These are phyloP conservation scores for Stegostoma tigrinum DNA, from an alignment of 2,113 vertebrate species.

Conservation along the genomic window DNA sequence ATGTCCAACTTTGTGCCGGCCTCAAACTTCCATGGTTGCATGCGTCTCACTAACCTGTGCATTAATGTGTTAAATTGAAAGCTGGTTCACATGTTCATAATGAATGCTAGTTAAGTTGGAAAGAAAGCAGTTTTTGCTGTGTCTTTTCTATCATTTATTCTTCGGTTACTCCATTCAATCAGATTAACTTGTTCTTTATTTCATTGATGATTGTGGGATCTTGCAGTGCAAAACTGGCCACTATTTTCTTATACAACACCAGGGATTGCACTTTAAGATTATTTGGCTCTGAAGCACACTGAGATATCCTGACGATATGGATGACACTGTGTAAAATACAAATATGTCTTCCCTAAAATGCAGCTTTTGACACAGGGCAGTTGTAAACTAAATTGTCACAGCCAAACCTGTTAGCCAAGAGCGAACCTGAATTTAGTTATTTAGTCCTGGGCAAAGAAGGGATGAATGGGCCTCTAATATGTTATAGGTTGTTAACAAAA, in stretches of 20 bases:
- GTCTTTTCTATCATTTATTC: not conserved
- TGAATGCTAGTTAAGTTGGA: not conserved
- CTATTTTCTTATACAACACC: not conserved
- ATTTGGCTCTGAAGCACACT: not conserved
- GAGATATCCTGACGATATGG: not conserved
- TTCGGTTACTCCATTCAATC: not conserved
- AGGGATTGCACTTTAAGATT: not conserved
- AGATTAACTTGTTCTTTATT: not conserved
- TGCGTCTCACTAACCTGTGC: not conserved
- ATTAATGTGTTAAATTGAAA: not conserved
- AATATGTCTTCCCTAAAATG: not conserved
- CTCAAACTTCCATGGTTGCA: not conserved
- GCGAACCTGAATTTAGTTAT: not conserved
- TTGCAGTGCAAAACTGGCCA: not conserved
- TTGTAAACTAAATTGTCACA: not conserved
- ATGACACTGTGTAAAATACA: not conserved
- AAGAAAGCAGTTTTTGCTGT: not conserved
- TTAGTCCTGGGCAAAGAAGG: not conserved
- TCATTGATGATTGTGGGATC: not conserved
- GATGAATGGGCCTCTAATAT: not conserved
- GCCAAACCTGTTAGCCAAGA: not conserved
- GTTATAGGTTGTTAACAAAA: not conserved
- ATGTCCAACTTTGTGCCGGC: not conserved
- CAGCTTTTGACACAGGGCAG: not conserved
- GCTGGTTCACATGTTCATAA: not conserved